A percentile compares a stretch with the other conserved stretches of the same genome.
Evolutionary conservation across 2,113 vertebrate genomes (phyloP).

Genomic region (Spermophilus dauricus): DNA sequence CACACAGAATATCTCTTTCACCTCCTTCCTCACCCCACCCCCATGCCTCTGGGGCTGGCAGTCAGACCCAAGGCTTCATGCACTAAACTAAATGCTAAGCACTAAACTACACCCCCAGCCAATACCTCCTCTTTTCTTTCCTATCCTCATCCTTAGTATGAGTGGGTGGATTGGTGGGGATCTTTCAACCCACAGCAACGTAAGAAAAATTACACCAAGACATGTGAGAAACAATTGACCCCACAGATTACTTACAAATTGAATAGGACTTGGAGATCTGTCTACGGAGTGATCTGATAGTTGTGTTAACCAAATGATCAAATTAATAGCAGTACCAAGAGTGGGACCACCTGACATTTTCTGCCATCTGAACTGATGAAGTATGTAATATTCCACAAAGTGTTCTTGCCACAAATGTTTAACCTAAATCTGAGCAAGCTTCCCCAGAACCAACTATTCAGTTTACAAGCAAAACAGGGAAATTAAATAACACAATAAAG

Average conservation of each 20-base stretch:
- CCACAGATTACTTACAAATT: neutral
- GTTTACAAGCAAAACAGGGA: neutral
- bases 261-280: neutral
- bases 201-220: neutral
- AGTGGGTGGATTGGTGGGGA: neutral
- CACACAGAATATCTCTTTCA: neutral
- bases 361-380: neutral
- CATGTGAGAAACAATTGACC: neutral
- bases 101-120: too few species aligned
- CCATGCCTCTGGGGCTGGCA: too few species aligned
- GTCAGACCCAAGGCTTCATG: too few species aligned
- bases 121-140: too few species aligned
- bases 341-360: neutral
- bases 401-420: constrained; percentile 10
- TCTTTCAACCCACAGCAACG: neutral
- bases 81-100: too few species aligned
- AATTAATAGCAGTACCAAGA: neutral
- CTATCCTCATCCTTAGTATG: neutral
- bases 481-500: neutral
- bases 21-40: neutral
- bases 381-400: neutral
- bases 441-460: neutral
- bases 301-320: neutral
- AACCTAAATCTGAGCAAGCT: neutral
- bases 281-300: neutral